Conservation (phyloP, 2,797 vertebrate genomes). For the Spinus olivaceus region DNA sequence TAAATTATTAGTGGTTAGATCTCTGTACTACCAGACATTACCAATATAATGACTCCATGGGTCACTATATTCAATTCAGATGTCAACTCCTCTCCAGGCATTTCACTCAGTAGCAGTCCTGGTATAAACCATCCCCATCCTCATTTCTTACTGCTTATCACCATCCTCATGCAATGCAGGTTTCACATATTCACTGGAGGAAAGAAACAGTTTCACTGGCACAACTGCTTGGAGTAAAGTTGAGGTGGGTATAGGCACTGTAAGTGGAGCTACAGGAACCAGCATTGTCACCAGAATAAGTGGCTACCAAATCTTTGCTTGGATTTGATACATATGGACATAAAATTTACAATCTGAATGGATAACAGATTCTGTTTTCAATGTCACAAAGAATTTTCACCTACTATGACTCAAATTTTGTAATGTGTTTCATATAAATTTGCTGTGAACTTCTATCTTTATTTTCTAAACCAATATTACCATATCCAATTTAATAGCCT, state of each 20-base stretch:
- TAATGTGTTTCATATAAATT: neutral
- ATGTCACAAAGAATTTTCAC: neutral
- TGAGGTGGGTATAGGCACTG: neutral
- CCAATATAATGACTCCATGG: neutral
- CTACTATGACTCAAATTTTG: neutral
- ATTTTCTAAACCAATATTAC: neutral
- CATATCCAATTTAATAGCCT: neutral
- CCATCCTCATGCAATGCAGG: neutral
- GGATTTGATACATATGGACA: neutral
- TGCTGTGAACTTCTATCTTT: neutral
- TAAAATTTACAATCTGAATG: neutral
- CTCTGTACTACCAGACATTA: neutral
- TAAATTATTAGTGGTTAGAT: neutral
- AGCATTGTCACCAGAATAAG: neutral
- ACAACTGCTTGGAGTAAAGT: neutral
- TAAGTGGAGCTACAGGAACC: neutral
- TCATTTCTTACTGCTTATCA: neutral
- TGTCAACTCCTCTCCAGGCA: neutral
- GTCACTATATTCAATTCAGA: neutral
- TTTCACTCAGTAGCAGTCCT: neutral
- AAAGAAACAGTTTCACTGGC: neutral
- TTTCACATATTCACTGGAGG: neutral
- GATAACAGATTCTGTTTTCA: neutral
- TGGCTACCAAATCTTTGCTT: neutral
- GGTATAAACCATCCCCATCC: neutral